Evolutionary conservation across 92 coral and sea anemone species (phyloP), one percentile per base, ranked within the genome.

Genomic region (Epizoanthus rinbou): DNA sequence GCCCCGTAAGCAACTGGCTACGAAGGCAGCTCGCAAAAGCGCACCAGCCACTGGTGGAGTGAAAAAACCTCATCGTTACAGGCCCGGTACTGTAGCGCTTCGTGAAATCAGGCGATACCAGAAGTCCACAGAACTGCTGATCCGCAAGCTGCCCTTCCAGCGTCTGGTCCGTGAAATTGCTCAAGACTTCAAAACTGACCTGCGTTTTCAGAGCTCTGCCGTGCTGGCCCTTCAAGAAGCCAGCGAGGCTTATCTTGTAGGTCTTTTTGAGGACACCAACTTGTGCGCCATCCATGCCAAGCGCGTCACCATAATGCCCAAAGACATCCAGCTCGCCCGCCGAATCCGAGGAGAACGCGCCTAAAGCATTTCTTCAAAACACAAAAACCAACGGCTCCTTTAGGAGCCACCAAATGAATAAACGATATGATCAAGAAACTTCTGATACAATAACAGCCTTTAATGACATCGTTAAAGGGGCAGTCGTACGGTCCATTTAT

Each of bases 41-140:
- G 98, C 98, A 62, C 98, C 98, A 18, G 98, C 98, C 70, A 95
- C 98, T 33, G 98, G 97, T 67, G 97, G 98, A n/a, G 98, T 95
- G 57, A 95, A 95, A 86, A 95, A 95, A 82, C 98, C 98, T 73
- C 98, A 92, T 86, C 97, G 98, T 86, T 95, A 95, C 89, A 93
- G 98, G 89, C 98, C 98, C 47, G 98, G 98, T 70, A 95, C 97
- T 82, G 98, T 93, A 64, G 98, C 98, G 67, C 97, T 95, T 79
- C 97, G 98, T 85, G 98, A 95, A 89, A 95, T 93, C 92, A 96
- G 98, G 75, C 95, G 98, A 25, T 95, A 95, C 91, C 97, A 93
- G 91, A 93, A 95, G 73, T 93, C 98, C 43, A 95, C 97, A 74
- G 97, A 95, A 87, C 90, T 95, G 85, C 85, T 95, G 89, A 95